Base-by-base conservation (phyloP, 2,113 vertebrate genomes). In the Puntigrus tetrazona region DNA sequence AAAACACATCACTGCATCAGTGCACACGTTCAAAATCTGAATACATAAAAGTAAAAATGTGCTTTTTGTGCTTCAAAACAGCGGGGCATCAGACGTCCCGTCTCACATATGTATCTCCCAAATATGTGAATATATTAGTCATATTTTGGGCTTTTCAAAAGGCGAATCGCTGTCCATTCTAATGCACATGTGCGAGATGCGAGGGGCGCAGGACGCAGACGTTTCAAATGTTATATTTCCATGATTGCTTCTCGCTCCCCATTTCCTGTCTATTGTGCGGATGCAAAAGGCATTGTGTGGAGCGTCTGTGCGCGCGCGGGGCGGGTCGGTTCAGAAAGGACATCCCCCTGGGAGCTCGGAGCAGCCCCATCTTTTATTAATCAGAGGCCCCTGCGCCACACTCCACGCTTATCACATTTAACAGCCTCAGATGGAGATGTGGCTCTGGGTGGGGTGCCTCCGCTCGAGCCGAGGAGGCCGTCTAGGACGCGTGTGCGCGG, bases 281-380 rank as follows among this genome's bases (percentile, higher is more conserved):
- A 43, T 89, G 91, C 89, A 89, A 87, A 88, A 90, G 87, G 90
- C 88, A 93, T 95, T 94, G 93, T 95, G 92, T 93, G 89, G 75
- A 87, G 79, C 9, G 61, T 83, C 81, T 88, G 76, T 65, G 29
- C 34, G 7, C 31, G 76, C 41, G n/a, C 18, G 59, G 47, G 27
- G 52, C 31, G 63, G 67, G 41, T 4, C 69, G 31, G n/a, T 90
- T 92, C 84, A 86, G 91, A 92, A 92, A 92, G 92, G 88, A 89
- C 84, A 90, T 78, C 93, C 94, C 91, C 93, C 83, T 80, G 94
- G 92, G 94, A 94, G 89, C 81, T 72, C 34, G 34, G 79, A 75
- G 83, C 80, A 74, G 89, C 91, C 92, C 91, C 94, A 95, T 95
- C 94, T 95, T 95, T 95, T 95, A 95, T 95, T 95, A 94, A 95